Conservation (phyloP, 2,888 invertebrate genomes). For the Papilio demoleus region DNA sequence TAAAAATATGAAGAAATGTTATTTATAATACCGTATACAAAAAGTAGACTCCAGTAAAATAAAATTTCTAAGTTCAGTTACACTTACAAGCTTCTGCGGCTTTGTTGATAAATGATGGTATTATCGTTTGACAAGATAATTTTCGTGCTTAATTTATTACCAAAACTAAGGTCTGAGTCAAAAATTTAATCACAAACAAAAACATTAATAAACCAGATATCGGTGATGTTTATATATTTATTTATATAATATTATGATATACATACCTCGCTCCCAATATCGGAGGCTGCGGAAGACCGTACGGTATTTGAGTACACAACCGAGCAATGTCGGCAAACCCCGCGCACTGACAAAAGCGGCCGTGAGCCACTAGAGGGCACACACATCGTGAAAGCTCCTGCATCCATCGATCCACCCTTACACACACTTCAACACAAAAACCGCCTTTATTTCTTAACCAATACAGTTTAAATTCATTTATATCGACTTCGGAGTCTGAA, state of each 20-base stretch:
- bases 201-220: not conserved
- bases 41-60: no score
- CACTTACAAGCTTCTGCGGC: conserved; percentile 10
- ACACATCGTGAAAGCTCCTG: conserved; percentile 51
- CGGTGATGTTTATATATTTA: not conserved
- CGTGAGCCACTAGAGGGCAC: conserved; percentile 59
- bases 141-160: conserved; percentile 12
- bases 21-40: not conserved
- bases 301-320: conserved; percentile 54
- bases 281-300: conserved; percentile 48
- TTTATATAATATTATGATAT: not conserved
- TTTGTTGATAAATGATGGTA: conserved; percentile 4
- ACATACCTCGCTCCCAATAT: conserved; percentile 56
- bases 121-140: conserved; percentile 29
- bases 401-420: conserved; percentile 75
- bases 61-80: no score
- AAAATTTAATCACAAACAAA: conserved; percentile 12
- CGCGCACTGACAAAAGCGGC: conserved; percentile 59
- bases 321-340: conserved; percentile 57
- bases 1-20: not conserved
- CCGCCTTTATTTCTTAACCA: conserved; percentile 48
- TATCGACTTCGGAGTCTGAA: conserved; percentile 38
- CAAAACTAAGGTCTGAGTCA: conserved; percentile 5
- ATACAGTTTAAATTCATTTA: conserved; percentile 54
- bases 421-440: conserved; percentile 44